A percentile compares a stretch with the other conserved stretches of the same genome.
Evolutionary conservation across 1,140 invertebrate species (phyloP).

Genomic region (Aphaenogaster ashmeadi): DNA sequence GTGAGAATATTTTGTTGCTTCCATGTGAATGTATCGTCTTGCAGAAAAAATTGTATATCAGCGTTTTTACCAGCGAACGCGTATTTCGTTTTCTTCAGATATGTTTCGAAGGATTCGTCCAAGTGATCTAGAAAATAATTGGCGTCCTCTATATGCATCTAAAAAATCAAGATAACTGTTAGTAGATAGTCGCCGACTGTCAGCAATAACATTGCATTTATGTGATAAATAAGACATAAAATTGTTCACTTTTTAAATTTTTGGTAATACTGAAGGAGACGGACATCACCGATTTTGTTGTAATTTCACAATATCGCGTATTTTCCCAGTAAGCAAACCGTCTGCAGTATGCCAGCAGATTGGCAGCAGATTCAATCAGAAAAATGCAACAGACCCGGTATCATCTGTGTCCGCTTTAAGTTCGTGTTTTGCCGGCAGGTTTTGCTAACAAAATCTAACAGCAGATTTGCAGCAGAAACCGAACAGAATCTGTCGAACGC

Average conservation of each 20-base stretch:
- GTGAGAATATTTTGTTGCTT: conserved; percentile 61
- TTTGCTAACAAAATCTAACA: no score
- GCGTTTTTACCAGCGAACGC: conserved; percentile 63
- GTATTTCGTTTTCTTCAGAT: conserved; percentile 66
- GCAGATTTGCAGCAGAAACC: no score
- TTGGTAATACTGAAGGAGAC: no score
- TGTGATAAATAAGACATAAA: not conserved
- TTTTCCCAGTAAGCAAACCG: no score
- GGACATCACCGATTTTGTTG: no score
- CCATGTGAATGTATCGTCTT: conserved; percentile 69
- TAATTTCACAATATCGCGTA: no score
- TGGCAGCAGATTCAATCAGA: no score
- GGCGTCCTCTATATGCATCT: conserved; percentile 58
- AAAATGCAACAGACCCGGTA: no score
- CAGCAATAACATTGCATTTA: not conserved
- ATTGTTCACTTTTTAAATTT: not conserved
- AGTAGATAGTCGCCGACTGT: not conserved
- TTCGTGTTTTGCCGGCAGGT: no score
- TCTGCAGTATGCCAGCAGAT: no score
- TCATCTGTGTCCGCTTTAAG: no score
- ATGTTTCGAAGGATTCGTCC: conserved; percentile 60
- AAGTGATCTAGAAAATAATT: conserved; percentile 55
- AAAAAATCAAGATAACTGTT: conserved; percentile 41
- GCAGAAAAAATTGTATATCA: conserved; percentile 69
- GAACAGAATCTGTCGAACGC: no score